Conservation (phyloP, 2,888 invertebrate species). For the Schizotus pectinicornis region DNA sequence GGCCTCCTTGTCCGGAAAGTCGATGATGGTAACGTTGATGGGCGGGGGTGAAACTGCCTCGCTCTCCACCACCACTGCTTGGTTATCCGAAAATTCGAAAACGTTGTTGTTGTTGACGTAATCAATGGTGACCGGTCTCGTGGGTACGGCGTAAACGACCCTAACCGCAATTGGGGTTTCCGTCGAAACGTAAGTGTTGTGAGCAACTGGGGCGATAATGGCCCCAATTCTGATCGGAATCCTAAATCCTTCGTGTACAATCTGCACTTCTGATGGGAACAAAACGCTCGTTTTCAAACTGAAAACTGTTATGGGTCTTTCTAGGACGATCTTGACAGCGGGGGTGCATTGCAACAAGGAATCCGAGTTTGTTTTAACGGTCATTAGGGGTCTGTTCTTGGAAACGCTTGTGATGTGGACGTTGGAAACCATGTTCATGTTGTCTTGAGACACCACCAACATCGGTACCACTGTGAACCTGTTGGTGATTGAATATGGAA, state of each 20-base stretch:
- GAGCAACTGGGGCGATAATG: constrained; percentile 56
- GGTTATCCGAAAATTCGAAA: constrained; percentile 39
- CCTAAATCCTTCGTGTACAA: constrained; percentile 53
- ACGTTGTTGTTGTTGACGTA: constrained; percentile 38
- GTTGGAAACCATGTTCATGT: constrained; percentile 51
- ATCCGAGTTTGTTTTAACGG: constrained; percentile 50
- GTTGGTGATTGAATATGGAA: constrained; percentile 49
- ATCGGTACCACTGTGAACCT: constrained; percentile 54
- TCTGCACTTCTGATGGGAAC: constrained; percentile 57
- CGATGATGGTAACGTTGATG: constrained; percentile 50
- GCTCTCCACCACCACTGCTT: constrained; percentile 53
- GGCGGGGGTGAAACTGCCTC: constrained; percentile 39
- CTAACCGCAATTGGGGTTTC: constrained; percentile 53
- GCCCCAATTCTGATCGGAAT: constrained; percentile 58
- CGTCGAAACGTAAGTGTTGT: constrained; percentile 47
- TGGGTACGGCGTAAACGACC: constrained; percentile 58
- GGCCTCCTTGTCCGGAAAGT: constrained; percentile 50
- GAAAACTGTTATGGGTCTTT: constrained; percentile 55
- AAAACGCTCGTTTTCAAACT: constrained; percentile 54
- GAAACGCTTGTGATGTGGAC: constrained; percentile 55
- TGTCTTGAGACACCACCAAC: constrained; percentile 51
- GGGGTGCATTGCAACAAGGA: constrained; percentile 55
- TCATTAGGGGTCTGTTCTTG: constrained; percentile 53
- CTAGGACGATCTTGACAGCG: constrained; percentile 56
- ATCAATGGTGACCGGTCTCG: constrained; percentile 49